Base-by-base conservation (phyloP, 1,140 invertebrate genomes). In the Chlorops oryzae region DNA sequence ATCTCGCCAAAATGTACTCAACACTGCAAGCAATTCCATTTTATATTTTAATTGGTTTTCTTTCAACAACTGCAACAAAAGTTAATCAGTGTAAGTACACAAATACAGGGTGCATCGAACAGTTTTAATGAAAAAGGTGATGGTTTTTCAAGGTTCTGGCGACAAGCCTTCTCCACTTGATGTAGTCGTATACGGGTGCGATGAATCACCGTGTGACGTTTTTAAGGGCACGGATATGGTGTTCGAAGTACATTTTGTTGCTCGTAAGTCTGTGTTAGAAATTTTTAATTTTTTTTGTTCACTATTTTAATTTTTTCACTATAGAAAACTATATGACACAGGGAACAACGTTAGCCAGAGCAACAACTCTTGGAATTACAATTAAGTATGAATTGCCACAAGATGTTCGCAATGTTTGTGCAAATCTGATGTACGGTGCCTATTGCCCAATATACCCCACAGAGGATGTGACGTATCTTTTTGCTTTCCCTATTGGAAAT, bases 391-490 rank as follows among this genome's bases (percentile, higher is more conserved):
- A 62, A 18, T 52, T 70, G 40, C 66, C 66, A 0, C 41, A 45
- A 3, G 66, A 70, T 28, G 60, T 65, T 18, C 47, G 62, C 2
- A 55, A 56, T 13, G 62, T 66, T 3, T 70, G 66, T 7, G 39
- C 56, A 0, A 66, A 70, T 55, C 62, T 70, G 0, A 58, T 62
- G 59, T 60, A 53, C 27, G 66, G 51, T 6, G 66, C 65, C 49
- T 66, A 66, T 24, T 70, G 66, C 34, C 66, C 66, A 0, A 42
- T 70, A 0, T 70, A 70, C 38, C 50, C 57, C n/a, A 66, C 60
- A 0, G 66, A 70, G 32, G 66, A 70, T 58, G 66, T 67, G 0
- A 67, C 66, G n/a, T 70, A 70, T 49, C 15, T 60, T 7, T 70
- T 70, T 25, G 1, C 13, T 2, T 70, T 70, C 37, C 61, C 59